phyloP scores from a whole-genome alignment of 2,797 vertebrate genomes.

The Halcyon chelicuti region DNA sequence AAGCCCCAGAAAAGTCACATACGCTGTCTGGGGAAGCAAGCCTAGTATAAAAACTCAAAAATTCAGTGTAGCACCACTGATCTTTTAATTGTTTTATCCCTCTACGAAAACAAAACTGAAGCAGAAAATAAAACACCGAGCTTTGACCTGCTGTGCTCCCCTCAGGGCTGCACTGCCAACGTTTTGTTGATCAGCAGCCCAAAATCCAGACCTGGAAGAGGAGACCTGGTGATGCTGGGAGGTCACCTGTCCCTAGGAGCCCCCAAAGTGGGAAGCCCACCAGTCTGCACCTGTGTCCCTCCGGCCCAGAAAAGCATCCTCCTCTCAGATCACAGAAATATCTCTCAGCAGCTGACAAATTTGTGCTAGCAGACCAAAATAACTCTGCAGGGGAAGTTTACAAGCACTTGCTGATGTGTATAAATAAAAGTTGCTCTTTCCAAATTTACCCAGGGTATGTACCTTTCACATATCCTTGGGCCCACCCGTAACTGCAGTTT shows the following conservation, averaged over 20 bases:
- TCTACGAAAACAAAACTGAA: not conserved
- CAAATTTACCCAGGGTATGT: not conserved
- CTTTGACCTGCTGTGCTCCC: not conserved
- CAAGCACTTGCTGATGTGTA: not conserved
- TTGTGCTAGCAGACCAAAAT: constrained; percentile 35
- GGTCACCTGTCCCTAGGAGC: not conserved
- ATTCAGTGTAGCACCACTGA: not conserved
- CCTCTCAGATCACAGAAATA: constrained; percentile 45
- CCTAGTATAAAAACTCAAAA: not conserved
- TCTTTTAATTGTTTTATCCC: not conserved
- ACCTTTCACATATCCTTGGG: not conserved
- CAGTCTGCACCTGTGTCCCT: not conserved
- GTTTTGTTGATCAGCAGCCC: not conserved
- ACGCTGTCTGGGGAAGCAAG: not conserved
- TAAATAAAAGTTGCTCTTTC: constrained; percentile 52
- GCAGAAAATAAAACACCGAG: not conserved
- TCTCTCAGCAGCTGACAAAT: constrained; percentile 42
- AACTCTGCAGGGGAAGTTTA: constrained; percentile 53
- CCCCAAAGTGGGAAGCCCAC: not conserved
- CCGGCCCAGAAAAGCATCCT: constrained; percentile 37
- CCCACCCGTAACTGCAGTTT: not conserved
- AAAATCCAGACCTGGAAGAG: not conserved
- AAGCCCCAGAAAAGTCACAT: not conserved
- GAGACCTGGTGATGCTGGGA: not conserved
- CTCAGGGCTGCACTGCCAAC: fast-evolving